A percentile compares a stretch with the other conserved stretches of the same genome.
phyloP scores from a whole-genome alignment of 2,113 vertebrate species.

The Murina feae region DNA sequence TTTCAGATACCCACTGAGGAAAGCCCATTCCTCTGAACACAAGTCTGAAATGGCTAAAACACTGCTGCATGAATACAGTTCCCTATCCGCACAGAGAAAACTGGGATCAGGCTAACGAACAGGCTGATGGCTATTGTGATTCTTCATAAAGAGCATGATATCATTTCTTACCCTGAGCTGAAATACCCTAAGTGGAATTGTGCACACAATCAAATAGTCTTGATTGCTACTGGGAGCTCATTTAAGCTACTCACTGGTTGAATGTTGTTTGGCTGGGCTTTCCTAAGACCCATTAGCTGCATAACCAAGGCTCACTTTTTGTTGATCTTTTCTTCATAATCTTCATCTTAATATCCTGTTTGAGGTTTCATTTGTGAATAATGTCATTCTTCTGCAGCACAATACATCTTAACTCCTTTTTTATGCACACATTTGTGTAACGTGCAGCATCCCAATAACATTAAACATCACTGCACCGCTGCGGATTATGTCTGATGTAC shows the following conservation, averaged over 20 bases:
- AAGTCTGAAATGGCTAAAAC: not conserved
- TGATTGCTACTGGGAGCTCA: slow-evolving; percentile 36
- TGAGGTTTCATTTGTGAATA: not conserved
- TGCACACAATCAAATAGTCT: not conserved
- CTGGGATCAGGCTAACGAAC: not conserved
- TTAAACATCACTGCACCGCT: not conserved
- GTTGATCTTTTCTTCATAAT: not conserved
- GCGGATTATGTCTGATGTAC: not conserved
- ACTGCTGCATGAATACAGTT: not conserved
- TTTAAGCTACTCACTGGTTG: not conserved
- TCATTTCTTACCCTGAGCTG: not conserved
- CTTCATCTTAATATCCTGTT: not conserved
- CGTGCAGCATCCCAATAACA: not conserved
- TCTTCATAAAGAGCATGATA: not conserved
- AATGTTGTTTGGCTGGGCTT: not conserved
- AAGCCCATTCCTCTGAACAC: not conserved
- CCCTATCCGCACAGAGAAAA: not conserved
- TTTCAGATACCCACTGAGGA: not conserved
- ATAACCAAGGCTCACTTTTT: not conserved
- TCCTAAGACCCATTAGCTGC: not conserved
- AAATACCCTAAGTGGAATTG: not conserved
- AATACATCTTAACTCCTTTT: not conserved
- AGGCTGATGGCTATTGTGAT: not conserved
- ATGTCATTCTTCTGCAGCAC: not conserved
- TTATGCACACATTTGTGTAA: not conserved